These are phyloP conservation scores for Nomada fucata DNA, from an alignment of 2,888 invertebrate genomes.

Conservation along the genomic window DNA sequence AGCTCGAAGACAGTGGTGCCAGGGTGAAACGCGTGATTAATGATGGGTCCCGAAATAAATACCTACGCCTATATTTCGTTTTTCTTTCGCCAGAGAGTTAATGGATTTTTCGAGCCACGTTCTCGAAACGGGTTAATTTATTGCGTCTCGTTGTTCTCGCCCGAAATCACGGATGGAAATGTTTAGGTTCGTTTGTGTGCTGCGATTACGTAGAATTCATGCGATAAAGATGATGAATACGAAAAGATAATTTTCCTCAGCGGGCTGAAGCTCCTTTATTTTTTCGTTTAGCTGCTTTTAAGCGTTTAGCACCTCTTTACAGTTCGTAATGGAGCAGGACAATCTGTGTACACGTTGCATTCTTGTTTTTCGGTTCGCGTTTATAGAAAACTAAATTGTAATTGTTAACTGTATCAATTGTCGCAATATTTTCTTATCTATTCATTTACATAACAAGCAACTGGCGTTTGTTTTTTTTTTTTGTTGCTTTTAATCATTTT, in stretches of 20 bases:
- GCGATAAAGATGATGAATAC: constrained; percentile 24
- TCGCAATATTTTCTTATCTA: no score
- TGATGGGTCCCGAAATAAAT: constrained; percentile 66
- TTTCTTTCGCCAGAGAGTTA: constrained; percentile 41
- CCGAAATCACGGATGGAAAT: not conserved
- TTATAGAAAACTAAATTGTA: no score
- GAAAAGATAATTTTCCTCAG: constrained; percentile 1
- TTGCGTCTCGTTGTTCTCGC: not conserved
- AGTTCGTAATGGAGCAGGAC: not conserved
- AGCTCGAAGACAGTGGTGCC: constrained; percentile 65
- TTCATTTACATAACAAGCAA: no score
- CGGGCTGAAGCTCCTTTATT: not conserved
- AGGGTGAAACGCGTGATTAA: constrained; percentile 64
- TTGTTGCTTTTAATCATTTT: no score
- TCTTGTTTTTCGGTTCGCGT: not conserved
- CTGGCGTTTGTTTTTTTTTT: no score
- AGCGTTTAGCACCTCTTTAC: not conserved
- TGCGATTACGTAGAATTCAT: constrained; percentile 1
- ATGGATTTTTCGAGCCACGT: constrained; percentile 61
- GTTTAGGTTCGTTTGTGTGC: not conserved
- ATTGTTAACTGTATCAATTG: no score
- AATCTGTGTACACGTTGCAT: not conserved
- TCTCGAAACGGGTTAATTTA: constrained; percentile 30
- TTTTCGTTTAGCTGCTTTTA: not conserved
- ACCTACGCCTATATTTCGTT: constrained; percentile 38